Evolutionary conservation across 2,888 invertebrate species (phyloP).

Genomic region (Lasioglossum marginatum): DNA sequence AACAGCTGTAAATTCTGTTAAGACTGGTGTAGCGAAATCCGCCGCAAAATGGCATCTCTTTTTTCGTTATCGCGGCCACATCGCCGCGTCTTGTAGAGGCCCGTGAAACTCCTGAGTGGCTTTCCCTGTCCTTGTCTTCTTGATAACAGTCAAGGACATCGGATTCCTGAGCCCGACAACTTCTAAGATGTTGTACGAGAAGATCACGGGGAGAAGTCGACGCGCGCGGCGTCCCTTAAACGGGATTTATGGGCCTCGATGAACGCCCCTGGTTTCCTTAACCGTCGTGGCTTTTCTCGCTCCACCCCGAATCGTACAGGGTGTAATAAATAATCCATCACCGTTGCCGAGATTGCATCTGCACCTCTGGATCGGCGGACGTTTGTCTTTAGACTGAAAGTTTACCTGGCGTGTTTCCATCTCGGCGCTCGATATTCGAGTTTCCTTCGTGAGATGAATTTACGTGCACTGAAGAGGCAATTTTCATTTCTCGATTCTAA

Average conservation of each 20-base stretch:
- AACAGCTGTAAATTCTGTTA: conserved; percentile 17
- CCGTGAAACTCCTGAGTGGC: conserved; percentile 26
- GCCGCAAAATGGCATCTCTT: conserved; percentile 4
- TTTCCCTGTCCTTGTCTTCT: conserved; percentile 40
- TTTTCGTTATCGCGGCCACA: conserved; percentile 38
- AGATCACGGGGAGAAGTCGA: not conserved
- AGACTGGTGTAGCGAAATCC: conserved; percentile 8
- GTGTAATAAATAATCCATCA: conserved; percentile 2
- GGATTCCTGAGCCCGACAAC: conserved; percentile 15
- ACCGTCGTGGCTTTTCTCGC: not conserved
- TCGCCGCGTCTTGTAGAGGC: conserved; percentile 9
- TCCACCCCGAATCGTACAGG: not conserved
- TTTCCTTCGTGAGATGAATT: not conserved
- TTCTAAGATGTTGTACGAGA: not conserved
- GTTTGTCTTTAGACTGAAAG: not conserved
- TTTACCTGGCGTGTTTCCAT: not conserved
- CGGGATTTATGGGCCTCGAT: not conserved
- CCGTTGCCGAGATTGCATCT: not conserved
- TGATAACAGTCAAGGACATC: conserved; percentile 35
- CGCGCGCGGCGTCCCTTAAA: conserved; percentile 1
- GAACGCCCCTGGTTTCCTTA: not conserved
- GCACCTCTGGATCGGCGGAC: not conserved
- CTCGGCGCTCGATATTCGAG: not conserved
- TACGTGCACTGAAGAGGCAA: not conserved
- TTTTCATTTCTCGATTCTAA: not conserved